phyloP scores from a whole-genome alignment of 2,888 invertebrate genomes.

The Dysmachus trigonus region DNA sequence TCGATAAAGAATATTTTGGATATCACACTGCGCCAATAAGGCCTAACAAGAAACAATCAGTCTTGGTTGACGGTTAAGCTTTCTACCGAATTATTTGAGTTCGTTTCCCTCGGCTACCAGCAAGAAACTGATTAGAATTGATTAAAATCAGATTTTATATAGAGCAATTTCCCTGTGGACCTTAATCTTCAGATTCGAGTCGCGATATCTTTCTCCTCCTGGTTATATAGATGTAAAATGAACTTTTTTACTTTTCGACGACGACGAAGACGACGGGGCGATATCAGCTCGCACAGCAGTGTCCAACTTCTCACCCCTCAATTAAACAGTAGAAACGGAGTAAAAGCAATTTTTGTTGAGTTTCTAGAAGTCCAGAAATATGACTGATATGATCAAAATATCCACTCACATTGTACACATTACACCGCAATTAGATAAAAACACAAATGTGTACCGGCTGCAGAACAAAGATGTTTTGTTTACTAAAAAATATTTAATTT shows the following conservation, averaged over 20 bases:
- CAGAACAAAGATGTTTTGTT: not conserved
- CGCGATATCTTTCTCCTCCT: not conserved
- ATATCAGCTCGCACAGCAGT: not conserved
- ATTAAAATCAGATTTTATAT: constrained; percentile 40
- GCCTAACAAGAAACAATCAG: not conserved
- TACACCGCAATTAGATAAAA: not conserved
- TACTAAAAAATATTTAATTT: not conserved
- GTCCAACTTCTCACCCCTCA: not conserved
- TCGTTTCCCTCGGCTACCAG: constrained; percentile 20
- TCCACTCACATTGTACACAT: not conserved
- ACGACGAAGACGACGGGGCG: too few species aligned
- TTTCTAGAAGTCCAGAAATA: not conserved
- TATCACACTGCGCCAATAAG: not conserved
- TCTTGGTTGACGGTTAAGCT: not conserved
- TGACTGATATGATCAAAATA: not conserved
- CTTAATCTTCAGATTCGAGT: constrained; percentile 2
- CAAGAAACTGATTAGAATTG: constrained; percentile 28
- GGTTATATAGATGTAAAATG: not conserved
- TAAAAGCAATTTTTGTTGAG: not conserved
- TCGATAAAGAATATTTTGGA: not conserved
- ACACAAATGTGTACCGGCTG: not conserved
- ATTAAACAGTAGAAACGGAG: not conserved
- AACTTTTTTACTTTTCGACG: not conserved
- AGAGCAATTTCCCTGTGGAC: constrained; percentile 16
- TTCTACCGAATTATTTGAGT: not conserved